phyloP scores from a whole-genome alignment of 2,797 vertebrate species.

The Harpagifer antarcticus region DNA sequence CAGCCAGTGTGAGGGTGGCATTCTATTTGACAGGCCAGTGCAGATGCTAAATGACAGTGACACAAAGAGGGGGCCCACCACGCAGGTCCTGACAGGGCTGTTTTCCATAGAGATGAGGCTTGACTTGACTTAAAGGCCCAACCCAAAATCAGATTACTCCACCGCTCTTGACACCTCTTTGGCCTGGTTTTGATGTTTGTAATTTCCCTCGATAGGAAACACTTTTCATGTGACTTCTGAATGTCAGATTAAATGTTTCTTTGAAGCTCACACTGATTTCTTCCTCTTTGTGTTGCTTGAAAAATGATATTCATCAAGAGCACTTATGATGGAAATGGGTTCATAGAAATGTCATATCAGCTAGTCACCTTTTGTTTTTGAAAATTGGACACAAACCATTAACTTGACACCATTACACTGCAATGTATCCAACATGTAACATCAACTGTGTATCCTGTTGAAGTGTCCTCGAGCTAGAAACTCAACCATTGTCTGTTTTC shows the following conservation, averaged over 20 bases:
- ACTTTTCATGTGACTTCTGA: slow-evolving; percentile 14
- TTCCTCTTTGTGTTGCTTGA: slow-evolving; percentile 1
- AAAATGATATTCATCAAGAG: slow-evolving; percentile 15
- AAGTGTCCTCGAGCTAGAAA: slow-evolving; percentile 62
- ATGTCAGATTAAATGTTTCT: slow-evolving; percentile 23
- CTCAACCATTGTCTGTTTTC: slow-evolving; percentile 29
- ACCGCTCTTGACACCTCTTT: slow-evolving; percentile 64
- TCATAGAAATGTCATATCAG: slow-evolving; percentile 1
- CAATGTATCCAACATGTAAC: slow-evolving; percentile 16
- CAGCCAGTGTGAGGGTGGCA: slow-evolving; percentile 76
- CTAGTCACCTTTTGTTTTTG: slow-evolving; percentile 31
- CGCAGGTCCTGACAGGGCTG: slow-evolving; percentile 79
- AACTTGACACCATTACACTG: not conserved
- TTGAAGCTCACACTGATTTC: slow-evolving; percentile 17
- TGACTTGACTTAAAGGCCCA: slow-evolving; percentile 77
- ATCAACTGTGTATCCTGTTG: slow-evolving; percentile 6
- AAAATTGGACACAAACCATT: slow-evolving; percentile 12
- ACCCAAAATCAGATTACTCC: slow-evolving; percentile 70
- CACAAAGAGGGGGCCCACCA: slow-evolving; percentile 80
- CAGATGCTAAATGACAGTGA: slow-evolving; percentile 86
- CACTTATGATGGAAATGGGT: not conserved
- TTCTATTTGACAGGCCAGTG: slow-evolving; percentile 77
- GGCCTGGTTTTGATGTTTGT: slow-evolving; percentile 46
- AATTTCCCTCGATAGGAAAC: slow-evolving; percentile 41
- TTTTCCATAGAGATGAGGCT: slow-evolving; percentile 78